Conservation (phyloP, 1,140 invertebrate species). For the Apis laboriosa region DNA sequence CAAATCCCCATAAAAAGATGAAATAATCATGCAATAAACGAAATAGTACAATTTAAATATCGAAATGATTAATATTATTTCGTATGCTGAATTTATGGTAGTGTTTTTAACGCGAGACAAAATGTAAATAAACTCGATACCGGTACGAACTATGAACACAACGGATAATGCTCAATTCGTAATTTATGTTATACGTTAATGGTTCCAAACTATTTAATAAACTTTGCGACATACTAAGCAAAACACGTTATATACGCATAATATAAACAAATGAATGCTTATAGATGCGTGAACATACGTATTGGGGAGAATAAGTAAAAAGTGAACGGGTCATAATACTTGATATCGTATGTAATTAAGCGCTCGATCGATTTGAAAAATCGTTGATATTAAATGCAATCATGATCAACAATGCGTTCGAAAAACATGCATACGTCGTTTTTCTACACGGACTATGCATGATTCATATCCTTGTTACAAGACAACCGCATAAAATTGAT, state of each 20-base stretch:
- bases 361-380: constrained; percentile 43
- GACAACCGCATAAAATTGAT: not conserved
- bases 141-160: not conserved
- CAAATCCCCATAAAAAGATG: not conserved
- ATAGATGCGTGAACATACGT: constrained; percentile 36
- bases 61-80: not conserved
- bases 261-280: not conserved
- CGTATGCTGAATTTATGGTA: not conserved
- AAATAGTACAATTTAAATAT: not conserved
- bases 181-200: constrained; percentile 19
- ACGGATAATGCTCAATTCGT: not conserved
- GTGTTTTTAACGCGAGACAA: not conserved
- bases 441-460: constrained; percentile 17
- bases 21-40: not conserved
- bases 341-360: constrained; percentile 39
- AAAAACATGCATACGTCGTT: not conserved
- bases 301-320: constrained; percentile 25
- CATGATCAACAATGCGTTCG: not conserved
- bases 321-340: constrained; percentile 42
- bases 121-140: constrained; percentile 25
- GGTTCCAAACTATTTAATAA: constrained; percentile 10
- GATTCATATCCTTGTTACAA: constrained; percentile 28
- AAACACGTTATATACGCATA: constrained; percentile 15
- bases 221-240: not conserved
- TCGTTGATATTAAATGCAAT: constrained; percentile 5